Conservation (phyloP, 2,797 vertebrate species). For the Dipus sagitta region DNA sequence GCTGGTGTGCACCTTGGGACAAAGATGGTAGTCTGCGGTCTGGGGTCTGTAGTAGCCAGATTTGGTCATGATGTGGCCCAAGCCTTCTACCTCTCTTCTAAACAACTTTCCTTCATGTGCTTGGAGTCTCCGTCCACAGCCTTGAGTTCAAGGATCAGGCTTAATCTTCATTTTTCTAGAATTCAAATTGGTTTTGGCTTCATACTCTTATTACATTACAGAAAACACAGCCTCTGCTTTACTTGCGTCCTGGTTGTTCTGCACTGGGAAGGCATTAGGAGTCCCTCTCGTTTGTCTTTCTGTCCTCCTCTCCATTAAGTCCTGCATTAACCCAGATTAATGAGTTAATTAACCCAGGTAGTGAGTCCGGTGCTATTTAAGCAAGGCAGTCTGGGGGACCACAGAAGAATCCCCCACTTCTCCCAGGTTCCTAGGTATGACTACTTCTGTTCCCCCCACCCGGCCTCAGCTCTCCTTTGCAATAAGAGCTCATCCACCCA, state of each 20-base stretch:
- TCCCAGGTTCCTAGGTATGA: not conserved
- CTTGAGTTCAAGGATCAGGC: not conserved
- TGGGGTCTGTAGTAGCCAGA: rapidly evolving
- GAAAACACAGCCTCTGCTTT: not conserved
- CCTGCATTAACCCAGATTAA: not conserved
- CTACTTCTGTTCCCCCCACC: not conserved
- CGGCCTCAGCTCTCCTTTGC: not conserved
- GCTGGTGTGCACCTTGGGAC: not conserved
- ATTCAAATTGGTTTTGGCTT: not conserved
- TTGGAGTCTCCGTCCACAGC: not conserved
- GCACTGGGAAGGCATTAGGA: not conserved
- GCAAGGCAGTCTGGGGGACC: not conserved
- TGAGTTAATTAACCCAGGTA: not conserved
- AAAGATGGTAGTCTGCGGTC: too few relatives aligned
- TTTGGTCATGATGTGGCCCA: not conserved
- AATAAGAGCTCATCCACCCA: not conserved
- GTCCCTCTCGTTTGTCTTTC: not conserved
- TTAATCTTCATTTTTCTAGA: not conserved
- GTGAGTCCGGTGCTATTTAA: rapidly evolving
- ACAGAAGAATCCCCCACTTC: not conserved
- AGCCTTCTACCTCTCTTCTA: not conserved
- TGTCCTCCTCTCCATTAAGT: not conserved
- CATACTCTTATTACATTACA: not conserved
- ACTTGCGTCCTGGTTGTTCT: not conserved
- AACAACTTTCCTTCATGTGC: not conserved